Evolutionary conservation across 2,113 vertebrate genomes (phyloP).

Genomic region (Hemicordylus capensis): DNA sequence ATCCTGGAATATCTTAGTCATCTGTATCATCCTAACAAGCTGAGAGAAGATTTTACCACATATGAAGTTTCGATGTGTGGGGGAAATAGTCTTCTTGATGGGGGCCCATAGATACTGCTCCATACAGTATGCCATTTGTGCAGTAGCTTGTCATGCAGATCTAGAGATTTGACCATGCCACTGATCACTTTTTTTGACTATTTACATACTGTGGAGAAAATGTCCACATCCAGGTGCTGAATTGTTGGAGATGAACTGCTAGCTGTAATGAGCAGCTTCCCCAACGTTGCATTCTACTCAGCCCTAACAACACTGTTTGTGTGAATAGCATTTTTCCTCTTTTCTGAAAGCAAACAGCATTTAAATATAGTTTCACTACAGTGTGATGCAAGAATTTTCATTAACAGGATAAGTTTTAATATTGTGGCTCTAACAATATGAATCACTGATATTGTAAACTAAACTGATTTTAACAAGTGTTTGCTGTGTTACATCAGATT

Average conservation of each 20-base stretch:
- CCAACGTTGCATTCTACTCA: neutral
- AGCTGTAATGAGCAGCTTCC: neutral
- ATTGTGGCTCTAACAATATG: neutral
- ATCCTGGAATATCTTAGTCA: neutral
- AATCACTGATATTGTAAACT: neutral
- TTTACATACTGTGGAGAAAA: neutral
- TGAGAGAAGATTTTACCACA: neutral
- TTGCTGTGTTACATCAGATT: conserved; percentile 68
- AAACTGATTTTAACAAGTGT: conserved; percentile 55
- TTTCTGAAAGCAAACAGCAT: neutral
- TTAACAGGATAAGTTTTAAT: rapidly evolving
- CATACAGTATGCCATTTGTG: neutral
- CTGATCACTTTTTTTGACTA: neutral
- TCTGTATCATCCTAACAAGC: neutral
- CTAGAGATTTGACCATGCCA: neutral
- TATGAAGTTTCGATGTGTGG: neutral
- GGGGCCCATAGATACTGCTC: neutral
- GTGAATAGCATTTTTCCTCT: neutral
- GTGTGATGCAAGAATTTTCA: rapidly evolving
- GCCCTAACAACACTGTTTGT: neutral
- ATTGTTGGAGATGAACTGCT: neutral
- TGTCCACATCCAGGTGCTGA: neutral
- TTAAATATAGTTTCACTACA: rapidly evolving
- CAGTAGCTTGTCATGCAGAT: neutral
- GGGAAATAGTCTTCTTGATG: neutral